A percentile compares a stretch with the other conserved stretches of the same genome.
Conservation (phyloP, 2,797 vertebrate genomes). For the Pelochelys cantorii region DNA sequence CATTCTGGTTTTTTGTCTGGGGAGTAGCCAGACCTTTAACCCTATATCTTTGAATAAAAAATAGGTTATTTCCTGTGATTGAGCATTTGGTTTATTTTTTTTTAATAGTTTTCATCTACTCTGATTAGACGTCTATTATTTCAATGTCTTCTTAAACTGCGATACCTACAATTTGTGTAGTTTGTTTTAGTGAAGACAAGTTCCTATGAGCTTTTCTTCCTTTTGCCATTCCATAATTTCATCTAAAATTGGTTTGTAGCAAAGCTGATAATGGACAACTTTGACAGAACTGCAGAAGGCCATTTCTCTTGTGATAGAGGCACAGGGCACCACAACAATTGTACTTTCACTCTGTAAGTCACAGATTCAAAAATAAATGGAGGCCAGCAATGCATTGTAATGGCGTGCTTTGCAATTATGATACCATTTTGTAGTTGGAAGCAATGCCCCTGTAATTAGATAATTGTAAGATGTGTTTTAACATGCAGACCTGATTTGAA, state of each 20-base stretch:
- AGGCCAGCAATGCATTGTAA: background rate
- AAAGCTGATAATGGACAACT: background rate
- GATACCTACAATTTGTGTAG: background rate
- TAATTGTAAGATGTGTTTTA: conserved; percentile 48
- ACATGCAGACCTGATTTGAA: conserved; percentile 7
- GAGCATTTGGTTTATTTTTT: conserved; percentile 45
- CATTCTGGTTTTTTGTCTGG: conserved; percentile 26
- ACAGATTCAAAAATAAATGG: conserved; percentile 41
- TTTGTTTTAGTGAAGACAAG: background rate
- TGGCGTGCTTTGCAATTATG: conserved; percentile 41
- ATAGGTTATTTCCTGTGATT: conserved; percentile 56
- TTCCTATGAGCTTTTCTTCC: background rate
- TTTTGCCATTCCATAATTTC: background rate
- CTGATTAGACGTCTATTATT: conserved; percentile 2
- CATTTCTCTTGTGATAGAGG: background rate
- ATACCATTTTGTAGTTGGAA: conserved; percentile 43
- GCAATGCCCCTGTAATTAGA: conserved; percentile 47
- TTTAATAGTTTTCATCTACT: conserved; percentile 61
- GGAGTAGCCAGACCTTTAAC: conserved; percentile 45
- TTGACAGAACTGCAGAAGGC: background rate
- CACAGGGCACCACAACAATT: conserved; percentile 35
- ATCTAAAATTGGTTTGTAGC: background rate
- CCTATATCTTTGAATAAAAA: conserved; percentile 62
- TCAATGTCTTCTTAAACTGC: background rate
- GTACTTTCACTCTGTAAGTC: conserved; percentile 45